Base-by-base conservation (phyloP, 2,797 vertebrate species). In the Podarcis lilfordi region DNA sequence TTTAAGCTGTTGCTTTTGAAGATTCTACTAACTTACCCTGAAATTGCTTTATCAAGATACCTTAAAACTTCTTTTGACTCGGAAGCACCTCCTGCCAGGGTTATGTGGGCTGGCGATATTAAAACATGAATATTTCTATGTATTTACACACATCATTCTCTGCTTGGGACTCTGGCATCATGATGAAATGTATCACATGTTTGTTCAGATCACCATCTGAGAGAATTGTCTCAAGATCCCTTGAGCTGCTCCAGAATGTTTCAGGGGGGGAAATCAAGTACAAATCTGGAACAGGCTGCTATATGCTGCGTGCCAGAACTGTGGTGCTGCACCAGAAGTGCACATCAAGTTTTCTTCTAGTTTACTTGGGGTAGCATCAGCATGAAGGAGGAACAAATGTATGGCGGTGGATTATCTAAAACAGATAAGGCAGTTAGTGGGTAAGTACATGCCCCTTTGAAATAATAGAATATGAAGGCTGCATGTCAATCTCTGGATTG, bases 81-180 rank as follows among this genome's bases (percentile, higher is more conserved):
- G 29, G 32, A 69, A 37, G 25, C 61, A 64, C 37, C 37, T 92
- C 76, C 79, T 88, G 32, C 32, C 82, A 37, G 85, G 85, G 50
- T 84, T 37, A 64, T 45, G 80, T 59, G 43, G 86, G 81, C n/a
- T 84, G 32, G 89, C 32, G 7, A 43, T 82, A 8, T 43, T 37
- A 64, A 78, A 0, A 0, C 40, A 27, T 59, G 29, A 76, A 37
- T 0, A 0, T n/a, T 68, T 82, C n/a, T 17, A 1, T 3, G 2
- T 74, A 37, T 61, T 35, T 35, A 71, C 69, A 1, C 15, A 1
- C 17, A 72, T 0, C 3, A 3, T 83, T 79, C 50, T 81, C 35
- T 25, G 3, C 74, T 25, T 87, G 45, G 78, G 40, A 23, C 32
- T 79, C 55, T 88, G 74, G 43, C 71, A 1, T 55, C 50, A 55